phyloP scores from a whole-genome alignment of 2,113 vertebrate species.

The Actenoides lindsayi region DNA sequence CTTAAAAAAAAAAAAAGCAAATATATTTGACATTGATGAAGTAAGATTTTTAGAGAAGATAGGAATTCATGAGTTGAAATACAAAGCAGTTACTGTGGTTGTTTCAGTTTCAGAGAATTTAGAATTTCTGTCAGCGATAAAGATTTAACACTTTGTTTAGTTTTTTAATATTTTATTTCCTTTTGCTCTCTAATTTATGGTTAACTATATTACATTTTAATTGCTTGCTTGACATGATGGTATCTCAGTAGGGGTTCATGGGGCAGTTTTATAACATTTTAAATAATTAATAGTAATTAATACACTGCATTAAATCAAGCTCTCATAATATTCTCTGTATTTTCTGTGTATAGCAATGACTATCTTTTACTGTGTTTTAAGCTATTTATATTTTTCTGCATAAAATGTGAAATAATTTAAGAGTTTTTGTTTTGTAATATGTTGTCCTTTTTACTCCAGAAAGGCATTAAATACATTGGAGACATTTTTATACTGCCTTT shows the following conservation, averaged over 20 bases:
- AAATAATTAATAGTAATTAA: conserved; percentile 67
- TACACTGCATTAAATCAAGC: conserved; percentile 29
- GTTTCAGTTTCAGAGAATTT: background rate
- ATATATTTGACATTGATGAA: background rate
- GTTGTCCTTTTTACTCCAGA: background rate
- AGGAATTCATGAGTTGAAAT: background rate
- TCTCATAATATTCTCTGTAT: background rate
- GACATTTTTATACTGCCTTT: background rate
- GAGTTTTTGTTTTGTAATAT: background rate
- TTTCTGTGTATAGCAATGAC: background rate
- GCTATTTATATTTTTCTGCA: background rate
- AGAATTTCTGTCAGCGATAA: background rate
- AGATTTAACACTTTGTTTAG: conserved; percentile 5
- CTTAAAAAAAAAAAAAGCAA: background rate
- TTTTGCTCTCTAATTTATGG: conserved; percentile 14
- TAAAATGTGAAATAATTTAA: background rate
- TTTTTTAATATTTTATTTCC: conserved; percentile 49
- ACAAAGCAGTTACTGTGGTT: background rate
- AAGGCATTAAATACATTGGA: background rate
- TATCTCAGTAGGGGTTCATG: background rate
- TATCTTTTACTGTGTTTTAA: background rate
- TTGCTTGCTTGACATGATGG: background rate
- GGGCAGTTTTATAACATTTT: conserved; percentile 11
- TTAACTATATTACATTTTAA: conserved; percentile 47
- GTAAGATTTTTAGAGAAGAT: background rate